Base-by-base conservation (phyloP, 1,140 invertebrate genomes). In the Andrena cerasifolii region DNA sequence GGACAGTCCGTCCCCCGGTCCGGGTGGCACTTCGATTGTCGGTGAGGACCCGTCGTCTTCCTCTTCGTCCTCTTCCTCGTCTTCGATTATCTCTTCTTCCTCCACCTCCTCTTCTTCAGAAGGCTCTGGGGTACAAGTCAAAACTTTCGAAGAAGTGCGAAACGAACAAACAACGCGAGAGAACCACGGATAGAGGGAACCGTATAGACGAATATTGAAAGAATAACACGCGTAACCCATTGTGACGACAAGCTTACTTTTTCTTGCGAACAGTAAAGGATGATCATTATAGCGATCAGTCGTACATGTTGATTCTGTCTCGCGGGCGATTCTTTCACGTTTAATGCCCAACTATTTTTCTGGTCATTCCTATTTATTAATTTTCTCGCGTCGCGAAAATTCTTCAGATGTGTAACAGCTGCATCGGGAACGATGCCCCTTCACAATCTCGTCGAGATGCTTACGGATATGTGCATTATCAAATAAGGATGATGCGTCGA, bases 1-100 rank as follows among this genome's bases (percentile, higher is more conserved):
- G 36, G 93, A 94, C 66, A 94, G 93, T 87, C 93, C 91, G 12
- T 93, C 93, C 4, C 93, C 93, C 0, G 90, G 86, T 82, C 85
- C 31, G 40, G 43, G 91, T 33, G 68, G 83, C 36, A 79, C 83
- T 62, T 76, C 78, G 0, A 85, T 87, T 43, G 88, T 81, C 49
- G 78, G 82, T 14, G 88, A 91, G 18, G 92, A 93, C 65, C 89
- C 89, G 10, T 92, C 93, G 87, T 89, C 89, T 5, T 75, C 70
- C 10, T 72, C 66, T 3, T 68, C 66, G 2, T 68, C 56, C 18
- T 68, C 65, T 28, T 71, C 68, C 16, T 73, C 68, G 16, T 66
- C 65, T 68, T 58, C 28, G 14, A 47, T 40, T 10, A 40, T 28
- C 26, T 49, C 62, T n/a, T 49, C 62, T 31, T 28, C 62, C 31